Base-by-base conservation (phyloP, 2,888 invertebrate genomes). In the Rhingia campestris region DNA sequence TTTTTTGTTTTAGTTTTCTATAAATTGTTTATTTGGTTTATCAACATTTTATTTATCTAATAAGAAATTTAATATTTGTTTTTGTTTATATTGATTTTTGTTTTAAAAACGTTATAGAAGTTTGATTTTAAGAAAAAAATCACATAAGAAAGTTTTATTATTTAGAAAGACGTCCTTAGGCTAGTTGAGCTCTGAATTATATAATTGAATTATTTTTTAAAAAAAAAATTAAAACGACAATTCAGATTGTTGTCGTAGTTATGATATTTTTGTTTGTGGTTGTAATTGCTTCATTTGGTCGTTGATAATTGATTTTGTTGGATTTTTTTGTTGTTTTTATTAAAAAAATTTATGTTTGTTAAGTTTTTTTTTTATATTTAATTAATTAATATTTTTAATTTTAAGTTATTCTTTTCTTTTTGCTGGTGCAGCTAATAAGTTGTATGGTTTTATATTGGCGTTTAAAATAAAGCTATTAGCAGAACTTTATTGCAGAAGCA, bases 241-340 rank as follows among this genome's bases (percentile, higher is more conserved):
- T 22, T 63, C 43, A 43, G 35, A 12, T 70, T 30, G n/a, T 58
- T 37, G 51, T 59, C 39, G 33, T 14, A 4, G 33, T 56, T 53
- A 61, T 69, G 53, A 51, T 64, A 22, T 53, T 43, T 53, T 72
- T 12, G 5, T 56, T 61, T 76, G 53, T 22, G 22, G 22, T 58
- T 22, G 7, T 45, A 63, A 64, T 77, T 77, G 77, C 54, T 74
- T 73, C 43, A 37, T 59, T 73, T 73, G 67, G 67, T 67, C 47
- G 47, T 67, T 67, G 22, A 22, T 22, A 22, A 22, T 22, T 22
- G 22, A 22, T 22, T 22, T 22, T 22, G 22, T 22, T 22, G 22
- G 22, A 22, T 22, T 22, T 22, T 22, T 22, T 22, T 22, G 1
- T 22, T n/a, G n/a, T n/a, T n/a, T n/a, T n/a, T n/a, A n/a, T n/a